phyloP scores from a whole-genome alignment of 2,113 vertebrate species.

The Perccottus glenii region DNA sequence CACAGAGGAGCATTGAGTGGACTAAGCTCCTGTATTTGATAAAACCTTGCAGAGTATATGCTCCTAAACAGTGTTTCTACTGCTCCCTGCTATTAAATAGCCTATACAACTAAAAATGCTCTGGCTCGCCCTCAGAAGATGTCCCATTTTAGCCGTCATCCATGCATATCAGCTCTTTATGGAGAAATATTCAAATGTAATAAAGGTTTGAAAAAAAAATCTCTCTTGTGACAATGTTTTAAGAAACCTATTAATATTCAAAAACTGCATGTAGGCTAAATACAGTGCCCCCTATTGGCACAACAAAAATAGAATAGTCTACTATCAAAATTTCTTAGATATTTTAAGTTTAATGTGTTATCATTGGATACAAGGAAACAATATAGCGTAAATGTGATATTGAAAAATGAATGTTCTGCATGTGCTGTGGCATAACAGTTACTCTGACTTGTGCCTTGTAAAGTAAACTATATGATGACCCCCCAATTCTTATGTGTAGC shows the following conservation, averaged over 20 bases:
- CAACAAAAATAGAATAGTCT: background rate
- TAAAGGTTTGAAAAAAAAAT: conserved; percentile 66
- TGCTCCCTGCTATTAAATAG: conserved; percentile 53
- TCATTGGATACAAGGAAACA: no score
- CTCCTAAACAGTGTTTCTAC: conserved; percentile 20
- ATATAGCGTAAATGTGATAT: no score
- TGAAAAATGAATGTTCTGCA: no score
- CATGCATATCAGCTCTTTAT: conserved; percentile 61
- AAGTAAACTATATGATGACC: no score
- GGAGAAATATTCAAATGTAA: conserved; percentile 53
- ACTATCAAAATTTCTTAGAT: no score
- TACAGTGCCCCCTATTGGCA: conserved; percentile 11
- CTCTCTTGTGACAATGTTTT: background rate
- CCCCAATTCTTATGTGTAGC: no score
- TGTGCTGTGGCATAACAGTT: no score
- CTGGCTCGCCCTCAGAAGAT: conserved; percentile 37
- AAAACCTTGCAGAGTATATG: conserved; percentile 24
- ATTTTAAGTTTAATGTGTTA: no score
- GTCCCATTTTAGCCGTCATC: conserved; percentile 49
- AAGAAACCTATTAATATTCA: background rate
- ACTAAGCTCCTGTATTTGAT: conserved; percentile 42
- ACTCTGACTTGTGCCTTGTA: no score
- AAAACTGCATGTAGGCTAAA: background rate
- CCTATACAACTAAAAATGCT: conserved; percentile 49
- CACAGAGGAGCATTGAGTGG: conserved; percentile 31